Conservation (phyloP, 2,888 invertebrate genomes). For the Digitonthophagus gazella region DNA sequence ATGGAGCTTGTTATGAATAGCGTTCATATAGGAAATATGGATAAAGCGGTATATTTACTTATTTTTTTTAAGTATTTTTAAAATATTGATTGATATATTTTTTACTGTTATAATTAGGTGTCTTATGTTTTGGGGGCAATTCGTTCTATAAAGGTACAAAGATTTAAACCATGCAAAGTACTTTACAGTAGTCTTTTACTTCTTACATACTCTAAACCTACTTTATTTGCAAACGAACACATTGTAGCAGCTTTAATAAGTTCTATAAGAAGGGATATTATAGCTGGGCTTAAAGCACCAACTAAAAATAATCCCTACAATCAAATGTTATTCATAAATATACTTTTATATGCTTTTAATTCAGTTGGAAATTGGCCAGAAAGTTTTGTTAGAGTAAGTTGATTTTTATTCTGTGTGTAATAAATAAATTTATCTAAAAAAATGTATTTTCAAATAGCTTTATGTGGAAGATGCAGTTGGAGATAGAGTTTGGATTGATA, state of each 20-base stretch:
- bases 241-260: slow-evolving; percentile 78
- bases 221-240: slow-evolving; percentile 72
- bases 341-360: slow-evolving; percentile 76
- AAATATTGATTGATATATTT: slow-evolving; percentile 24
- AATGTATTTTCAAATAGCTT: slow-evolving; percentile 55
- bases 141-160: slow-evolving; percentile 71
- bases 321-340: slow-evolving; percentile 79
- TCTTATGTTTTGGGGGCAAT: slow-evolving; percentile 86
- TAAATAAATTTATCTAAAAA: slow-evolving; percentile 6
- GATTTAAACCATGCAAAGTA: slow-evolving; percentile 80
- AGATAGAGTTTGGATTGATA: slow-evolving; percentile 92
- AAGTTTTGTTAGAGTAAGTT: slow-evolving; percentile 75
- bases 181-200: slow-evolving; percentile 77
- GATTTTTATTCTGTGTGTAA: background rate
- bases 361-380: slow-evolving; percentile 91
- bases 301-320: slow-evolving; percentile 75
- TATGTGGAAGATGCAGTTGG: slow-evolving; percentile 94
- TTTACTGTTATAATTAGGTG: slow-evolving; percentile 52
- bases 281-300: slow-evolving; percentile 66
- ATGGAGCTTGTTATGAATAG: slow-evolving; percentile 73
- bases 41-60: slow-evolving; percentile 61
- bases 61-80: slow-evolving; percentile 8
- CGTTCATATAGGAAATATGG: slow-evolving; percentile 75
- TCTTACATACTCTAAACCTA: slow-evolving; percentile 75
- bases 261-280: slow-evolving; percentile 72